Conservation (phyloP, 2,797 vertebrate genomes). For the Danio tinwini region DNA sequence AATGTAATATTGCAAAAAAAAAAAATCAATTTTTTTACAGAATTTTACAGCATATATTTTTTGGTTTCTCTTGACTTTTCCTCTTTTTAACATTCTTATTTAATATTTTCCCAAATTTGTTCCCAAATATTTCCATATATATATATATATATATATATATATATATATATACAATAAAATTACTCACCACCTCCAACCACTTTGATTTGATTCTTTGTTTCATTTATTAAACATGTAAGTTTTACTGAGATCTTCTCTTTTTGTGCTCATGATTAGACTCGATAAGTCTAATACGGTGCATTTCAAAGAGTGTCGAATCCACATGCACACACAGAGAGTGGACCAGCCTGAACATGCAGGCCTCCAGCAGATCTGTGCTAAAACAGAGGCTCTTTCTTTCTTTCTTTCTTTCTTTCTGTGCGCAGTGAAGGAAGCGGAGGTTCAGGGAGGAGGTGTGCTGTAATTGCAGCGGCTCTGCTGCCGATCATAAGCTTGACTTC, state of each 20-base stretch:
- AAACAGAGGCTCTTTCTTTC: constrained; percentile 83
- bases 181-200: too few species aligned
- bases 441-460: constrained; percentile 63
- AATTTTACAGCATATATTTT: too few species aligned
- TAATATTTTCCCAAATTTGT: too few species aligned
- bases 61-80: too few species aligned
- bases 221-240: too few species aligned
- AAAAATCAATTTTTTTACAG: too few species aligned
- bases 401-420: constrained; percentile 74
- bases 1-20: too few species aligned
- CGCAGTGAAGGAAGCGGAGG: constrained; percentile 53
- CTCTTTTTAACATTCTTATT: too few species aligned
- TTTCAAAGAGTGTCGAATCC: neutral
- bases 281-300: neutral
- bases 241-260: neutral
- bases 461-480: constrained; percentile 83
- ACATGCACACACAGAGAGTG: constrained; percentile 35
- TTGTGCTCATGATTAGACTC: constrained; percentile 46
- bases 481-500: constrained; percentile 80
- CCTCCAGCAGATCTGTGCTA: constrained; percentile 69
- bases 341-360: constrained; percentile 73
- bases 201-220: too few species aligned
- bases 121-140: too few species aligned
- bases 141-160: too few species aligned
- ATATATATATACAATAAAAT: too few species aligned